phyloP scores from a whole-genome alignment of 2,888 invertebrate genomes.

The Cryptosula pallasiana region DNA sequence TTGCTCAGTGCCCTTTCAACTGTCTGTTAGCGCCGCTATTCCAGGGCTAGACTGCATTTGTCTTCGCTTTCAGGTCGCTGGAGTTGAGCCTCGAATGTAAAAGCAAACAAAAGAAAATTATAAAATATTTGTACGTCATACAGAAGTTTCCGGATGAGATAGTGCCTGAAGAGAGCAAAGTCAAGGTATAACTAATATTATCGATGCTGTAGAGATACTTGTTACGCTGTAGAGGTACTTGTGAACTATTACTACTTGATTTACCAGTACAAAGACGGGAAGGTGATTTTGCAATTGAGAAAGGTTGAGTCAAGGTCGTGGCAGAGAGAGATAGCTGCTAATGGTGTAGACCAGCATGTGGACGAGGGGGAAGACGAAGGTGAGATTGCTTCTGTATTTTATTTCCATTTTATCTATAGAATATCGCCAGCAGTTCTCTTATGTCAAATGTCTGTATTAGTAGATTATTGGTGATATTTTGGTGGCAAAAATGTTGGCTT shows the following conservation, averaged over 20 bases:
- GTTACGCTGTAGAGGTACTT: background rate
- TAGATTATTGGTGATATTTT: no score
- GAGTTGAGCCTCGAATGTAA: background rate
- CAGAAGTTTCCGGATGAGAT: background rate
- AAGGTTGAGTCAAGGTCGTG: conserved; percentile 7
- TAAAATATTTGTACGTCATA: background rate
- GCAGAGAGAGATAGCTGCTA: conserved; percentile 7
- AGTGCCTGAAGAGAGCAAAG: background rate
- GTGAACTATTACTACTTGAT: background rate
- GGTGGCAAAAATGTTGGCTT: no score
- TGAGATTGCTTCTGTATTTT: no score
- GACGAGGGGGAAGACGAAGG: conserved; percentile 9
- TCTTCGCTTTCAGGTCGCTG: background rate
- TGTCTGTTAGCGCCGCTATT: no score
- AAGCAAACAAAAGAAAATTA: background rate
- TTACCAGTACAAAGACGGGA: conserved; percentile 1
- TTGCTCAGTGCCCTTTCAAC: no score
- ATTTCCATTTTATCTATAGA: no score
- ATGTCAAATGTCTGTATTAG: no score
- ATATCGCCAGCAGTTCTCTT: no score
- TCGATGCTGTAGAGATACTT: background rate
- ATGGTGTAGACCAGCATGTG: conserved; percentile 4
- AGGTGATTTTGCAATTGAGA: background rate
- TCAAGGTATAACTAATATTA: no score
- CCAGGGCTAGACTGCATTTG: no score